These are phyloP conservation scores for Colinus virginianus DNA, from an alignment of 2,113 vertebrate species.

Conservation along the genomic window DNA sequence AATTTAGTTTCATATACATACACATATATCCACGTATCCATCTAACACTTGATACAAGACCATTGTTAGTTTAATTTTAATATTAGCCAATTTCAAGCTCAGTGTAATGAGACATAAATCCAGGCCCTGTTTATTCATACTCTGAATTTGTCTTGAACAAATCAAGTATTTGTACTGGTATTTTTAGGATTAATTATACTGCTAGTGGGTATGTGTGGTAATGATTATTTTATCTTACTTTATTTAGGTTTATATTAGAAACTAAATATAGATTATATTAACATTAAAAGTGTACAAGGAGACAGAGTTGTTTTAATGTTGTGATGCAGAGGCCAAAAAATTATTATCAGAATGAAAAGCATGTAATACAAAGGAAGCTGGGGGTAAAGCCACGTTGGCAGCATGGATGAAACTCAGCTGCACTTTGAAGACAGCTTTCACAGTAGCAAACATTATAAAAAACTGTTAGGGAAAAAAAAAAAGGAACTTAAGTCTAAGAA, in stretches of 20 bases:
- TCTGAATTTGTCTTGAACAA: neutral
- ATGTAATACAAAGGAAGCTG: neutral
- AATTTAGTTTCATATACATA: neutral
- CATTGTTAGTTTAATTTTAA: neutral
- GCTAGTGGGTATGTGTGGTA: neutral
- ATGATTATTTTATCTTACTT: neutral
- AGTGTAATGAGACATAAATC: neutral
- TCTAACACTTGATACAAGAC: neutral
- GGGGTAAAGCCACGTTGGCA: neutral
- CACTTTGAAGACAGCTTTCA: neutral
- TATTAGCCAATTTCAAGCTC: neutral
- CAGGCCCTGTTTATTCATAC: neutral
- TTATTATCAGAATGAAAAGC: neutral
- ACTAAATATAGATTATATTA: neutral
- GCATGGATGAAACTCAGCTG: neutral
- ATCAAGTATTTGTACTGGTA: neutral
- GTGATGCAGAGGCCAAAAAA: neutral
- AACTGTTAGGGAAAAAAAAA: neutral
- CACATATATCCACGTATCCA: neutral
- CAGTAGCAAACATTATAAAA: neutral
- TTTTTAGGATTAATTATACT: neutral
- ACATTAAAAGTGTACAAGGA: neutral
- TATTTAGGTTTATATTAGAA: neutral
- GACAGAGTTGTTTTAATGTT: neutral
- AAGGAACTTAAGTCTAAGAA: neutral